These are phyloP conservation scores for Lochmaea capreae DNA, from an alignment of 2,888 invertebrate genomes.

Conservation along the genomic window DNA sequence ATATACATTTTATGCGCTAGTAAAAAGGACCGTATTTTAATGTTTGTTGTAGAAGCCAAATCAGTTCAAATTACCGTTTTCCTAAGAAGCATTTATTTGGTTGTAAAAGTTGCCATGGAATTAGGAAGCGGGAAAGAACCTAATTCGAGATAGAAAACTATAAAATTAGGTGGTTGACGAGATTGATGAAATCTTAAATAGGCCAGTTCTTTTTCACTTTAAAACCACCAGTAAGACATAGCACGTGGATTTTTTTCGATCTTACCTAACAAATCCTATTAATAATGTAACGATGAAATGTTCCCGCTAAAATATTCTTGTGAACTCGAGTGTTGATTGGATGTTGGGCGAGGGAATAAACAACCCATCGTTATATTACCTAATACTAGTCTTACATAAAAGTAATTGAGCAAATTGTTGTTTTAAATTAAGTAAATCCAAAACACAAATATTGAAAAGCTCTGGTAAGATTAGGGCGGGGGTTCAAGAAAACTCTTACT, in stretches of 20 bases:
- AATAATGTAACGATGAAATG: too few relatives aligned
- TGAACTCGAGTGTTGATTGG: too few relatives aligned
- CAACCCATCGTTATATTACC: too few relatives aligned
- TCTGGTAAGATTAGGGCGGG: too few relatives aligned
- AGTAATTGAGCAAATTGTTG: too few relatives aligned
- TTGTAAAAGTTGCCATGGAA: slow-evolving; percentile 28
- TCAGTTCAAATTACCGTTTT: slow-evolving; percentile 24
- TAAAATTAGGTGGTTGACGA: slow-evolving; percentile 38
- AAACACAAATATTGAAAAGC: too few relatives aligned
- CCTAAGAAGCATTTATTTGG: slow-evolving; percentile 28
- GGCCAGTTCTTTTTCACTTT: slow-evolving; percentile 9
- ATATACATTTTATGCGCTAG: background rate
- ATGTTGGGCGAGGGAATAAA: too few relatives aligned
- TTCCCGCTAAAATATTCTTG: too few relatives aligned
- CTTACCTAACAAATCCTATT: too few relatives aligned
- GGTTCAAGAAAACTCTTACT: too few relatives aligned
- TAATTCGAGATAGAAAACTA: slow-evolving; percentile 37
- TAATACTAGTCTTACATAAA: too few relatives aligned
- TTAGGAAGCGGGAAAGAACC: slow-evolving; percentile 29
- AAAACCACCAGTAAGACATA: background rate
- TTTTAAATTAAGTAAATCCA: too few relatives aligned
- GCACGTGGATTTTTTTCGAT: background rate
- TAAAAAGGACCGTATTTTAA: slow-evolving; percentile 4
- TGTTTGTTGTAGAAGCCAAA: slow-evolving; percentile 10
- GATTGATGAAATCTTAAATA: slow-evolving; percentile 38